A percentile compares a stretch with the other conserved stretches of the same genome.
phyloP scores from a whole-genome alignment of 2,797 vertebrate genomes.

The Pseudochirops corinnae region DNA sequence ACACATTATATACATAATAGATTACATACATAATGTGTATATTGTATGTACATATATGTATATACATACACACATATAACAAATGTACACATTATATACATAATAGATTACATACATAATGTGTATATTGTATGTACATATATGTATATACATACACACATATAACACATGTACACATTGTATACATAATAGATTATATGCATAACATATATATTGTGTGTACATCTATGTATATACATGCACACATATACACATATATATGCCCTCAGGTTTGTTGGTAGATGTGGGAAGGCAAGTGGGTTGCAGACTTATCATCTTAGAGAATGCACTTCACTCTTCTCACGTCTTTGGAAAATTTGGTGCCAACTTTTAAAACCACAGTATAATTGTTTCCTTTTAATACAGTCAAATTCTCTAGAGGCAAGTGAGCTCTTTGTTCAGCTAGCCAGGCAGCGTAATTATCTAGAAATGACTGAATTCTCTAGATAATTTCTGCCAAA shows the following conservation, averaged over 20 bases:
- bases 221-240: not conserved
- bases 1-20: not conserved
- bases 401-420: constrained; percentile 55
- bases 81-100: not conserved
- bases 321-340: not conserved
- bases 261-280: not conserved
- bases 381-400: constrained; percentile 58
- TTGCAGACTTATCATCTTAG: not conserved
- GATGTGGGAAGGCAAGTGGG: not conserved
- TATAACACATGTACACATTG: not conserved
- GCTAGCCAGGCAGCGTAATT: constrained; percentile 63
- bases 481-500: constrained; percentile 40
- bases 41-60: too few relatives aligned
- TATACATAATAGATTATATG: not conserved
- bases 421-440: constrained; percentile 26
- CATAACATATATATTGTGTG: too few relatives aligned
- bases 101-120: not conserved
- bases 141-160: not conserved
- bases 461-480: constrained; percentile 60
- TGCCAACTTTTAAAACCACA: constrained; percentile 51
- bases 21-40: too few relatives aligned
- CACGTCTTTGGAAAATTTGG: not conserved
- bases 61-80: not conserved
- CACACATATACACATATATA: not conserved
- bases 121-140: too few relatives aligned